A percentile compares a stretch with the other conserved stretches of the same genome.
These are phyloP conservation scores for Temnothorax curvispinosus DNA, from an alignment of 1,140 invertebrate species.

Conservation along the genomic window DNA sequence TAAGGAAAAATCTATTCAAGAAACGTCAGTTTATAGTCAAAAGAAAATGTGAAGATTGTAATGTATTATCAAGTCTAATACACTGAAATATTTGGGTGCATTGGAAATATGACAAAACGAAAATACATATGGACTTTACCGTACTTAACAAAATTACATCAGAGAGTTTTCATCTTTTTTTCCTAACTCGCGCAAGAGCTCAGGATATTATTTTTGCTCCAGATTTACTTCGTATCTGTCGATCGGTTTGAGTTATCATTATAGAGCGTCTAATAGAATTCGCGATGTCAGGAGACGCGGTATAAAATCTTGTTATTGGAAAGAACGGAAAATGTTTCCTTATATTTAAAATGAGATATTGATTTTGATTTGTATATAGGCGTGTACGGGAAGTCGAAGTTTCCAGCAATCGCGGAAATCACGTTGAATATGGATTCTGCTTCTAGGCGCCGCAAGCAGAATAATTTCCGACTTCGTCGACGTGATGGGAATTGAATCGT, in stretches of 20 bases:
- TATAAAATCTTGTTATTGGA: conserved; percentile 28
- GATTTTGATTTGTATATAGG: conserved; percentile 52
- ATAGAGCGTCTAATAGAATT: conserved; percentile 17
- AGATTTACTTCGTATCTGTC: conserved; percentile 22
- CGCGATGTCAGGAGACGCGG: background rate
- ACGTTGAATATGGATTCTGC: conserved; percentile 56
- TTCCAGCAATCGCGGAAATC: conserved; percentile 60
- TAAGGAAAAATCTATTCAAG: background rate
- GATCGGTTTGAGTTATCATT: background rate
- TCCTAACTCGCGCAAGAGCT: too few relatives aligned
- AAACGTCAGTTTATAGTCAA: background rate
- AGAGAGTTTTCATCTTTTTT: background rate
- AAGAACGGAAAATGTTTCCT: conserved; percentile 34
- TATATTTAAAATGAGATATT: conserved; percentile 61
- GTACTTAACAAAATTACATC: background rate
- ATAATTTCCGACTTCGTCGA: conserved; percentile 68
- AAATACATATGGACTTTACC: background rate
- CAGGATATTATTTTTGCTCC: background rate
- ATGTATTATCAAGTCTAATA: background rate
- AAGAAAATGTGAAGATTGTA: background rate
- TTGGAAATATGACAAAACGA: background rate
- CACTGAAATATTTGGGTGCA: background rate
- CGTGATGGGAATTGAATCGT: conserved; percentile 63
- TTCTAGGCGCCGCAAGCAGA: conserved; percentile 46
- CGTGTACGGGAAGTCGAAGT: conserved; percentile 39